These are phyloP conservation scores for Rhinolophus ferrumequinum DNA, from an alignment of 2,113 vertebrate genomes.

Conservation along the genomic window DNA sequence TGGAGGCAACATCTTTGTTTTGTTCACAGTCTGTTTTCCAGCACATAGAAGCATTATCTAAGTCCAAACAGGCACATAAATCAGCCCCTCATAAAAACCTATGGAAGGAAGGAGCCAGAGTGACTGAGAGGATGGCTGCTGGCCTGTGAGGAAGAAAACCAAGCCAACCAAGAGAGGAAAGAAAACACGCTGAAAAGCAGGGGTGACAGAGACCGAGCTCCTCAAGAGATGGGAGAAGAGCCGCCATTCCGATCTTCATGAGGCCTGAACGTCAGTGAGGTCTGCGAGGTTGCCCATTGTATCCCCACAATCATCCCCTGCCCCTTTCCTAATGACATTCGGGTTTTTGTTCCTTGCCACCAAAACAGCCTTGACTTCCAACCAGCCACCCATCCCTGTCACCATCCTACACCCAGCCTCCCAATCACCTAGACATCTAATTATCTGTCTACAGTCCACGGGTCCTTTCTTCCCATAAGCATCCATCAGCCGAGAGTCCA, in stretches of 20 bases:
- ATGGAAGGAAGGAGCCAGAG: neutral
- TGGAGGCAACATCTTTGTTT: neutral
- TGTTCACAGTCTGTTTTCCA: neutral
- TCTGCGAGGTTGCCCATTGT: too few relatives aligned
- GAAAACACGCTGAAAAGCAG: neutral
- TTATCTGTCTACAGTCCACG: neutral
- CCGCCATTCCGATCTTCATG: fast-evolving
- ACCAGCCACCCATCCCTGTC: neutral
- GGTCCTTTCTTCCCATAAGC: neutral
- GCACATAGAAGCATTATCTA: neutral
- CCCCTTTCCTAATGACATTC: neutral
- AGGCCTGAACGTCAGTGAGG: neutral
- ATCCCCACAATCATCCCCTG: neutral
- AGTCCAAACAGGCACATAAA: neutral
- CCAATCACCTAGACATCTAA: neutral
- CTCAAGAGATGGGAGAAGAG: neutral
- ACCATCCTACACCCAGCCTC: neutral
- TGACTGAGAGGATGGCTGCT: neutral
- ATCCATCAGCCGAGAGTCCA: neutral
- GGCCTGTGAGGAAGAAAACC: neutral
- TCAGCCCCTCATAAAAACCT: neutral
- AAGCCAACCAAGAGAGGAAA: too few relatives aligned
- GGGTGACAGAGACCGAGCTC: neutral
- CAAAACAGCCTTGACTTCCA: neutral
- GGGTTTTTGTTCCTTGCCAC: neutral